phyloP scores from a whole-genome alignment of 2,888 invertebrate species.

The Isotomurus palustris region DNA sequence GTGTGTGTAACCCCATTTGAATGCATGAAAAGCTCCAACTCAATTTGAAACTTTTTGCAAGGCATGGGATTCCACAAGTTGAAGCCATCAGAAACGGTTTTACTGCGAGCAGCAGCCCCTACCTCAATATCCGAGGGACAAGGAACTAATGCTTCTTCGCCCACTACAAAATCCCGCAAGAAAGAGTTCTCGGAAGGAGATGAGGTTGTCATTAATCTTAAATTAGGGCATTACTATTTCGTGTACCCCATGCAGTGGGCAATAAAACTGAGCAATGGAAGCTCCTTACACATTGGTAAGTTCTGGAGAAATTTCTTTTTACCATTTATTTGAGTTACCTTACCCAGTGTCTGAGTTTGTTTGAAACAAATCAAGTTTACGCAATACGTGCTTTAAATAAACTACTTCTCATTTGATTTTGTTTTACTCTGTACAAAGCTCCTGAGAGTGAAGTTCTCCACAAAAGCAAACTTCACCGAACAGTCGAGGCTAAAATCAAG shows the following conservation, averaged over 20 bases:
- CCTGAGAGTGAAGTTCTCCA: constrained; percentile 6
- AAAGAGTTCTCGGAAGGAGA: constrained; percentile 21
- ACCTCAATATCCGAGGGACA: not conserved
- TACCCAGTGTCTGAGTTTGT: no score
- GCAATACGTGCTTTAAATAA: no score
- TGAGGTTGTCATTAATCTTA: constrained; percentile 16
- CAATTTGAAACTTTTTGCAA: constrained; percentile 1
- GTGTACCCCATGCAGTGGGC: constrained; percentile 30
- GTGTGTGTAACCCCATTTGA: no score
- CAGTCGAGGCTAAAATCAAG: not conserved
- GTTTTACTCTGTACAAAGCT: not conserved
- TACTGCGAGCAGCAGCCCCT: not conserved
- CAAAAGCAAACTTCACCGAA: constrained; percentile 5
- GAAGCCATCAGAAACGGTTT: constrained; percentile 30
- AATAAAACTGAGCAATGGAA: constrained; percentile 21
- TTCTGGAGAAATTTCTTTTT: not conserved
- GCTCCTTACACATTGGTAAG: constrained; percentile 21
- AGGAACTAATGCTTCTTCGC: not conserved
- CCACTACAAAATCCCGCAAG: not conserved
- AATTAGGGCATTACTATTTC: constrained; percentile 28
- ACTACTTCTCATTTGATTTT: not conserved
- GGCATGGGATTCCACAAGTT: constrained; percentile 31
- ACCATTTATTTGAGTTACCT: not conserved
- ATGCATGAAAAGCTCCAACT: no score
- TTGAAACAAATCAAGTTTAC: no score